Evolutionary conservation across 1,140 invertebrate genomes (phyloP), one percentile per base, ranked within the genome.

Genomic region (Brachionus plicatilis): DNA sequence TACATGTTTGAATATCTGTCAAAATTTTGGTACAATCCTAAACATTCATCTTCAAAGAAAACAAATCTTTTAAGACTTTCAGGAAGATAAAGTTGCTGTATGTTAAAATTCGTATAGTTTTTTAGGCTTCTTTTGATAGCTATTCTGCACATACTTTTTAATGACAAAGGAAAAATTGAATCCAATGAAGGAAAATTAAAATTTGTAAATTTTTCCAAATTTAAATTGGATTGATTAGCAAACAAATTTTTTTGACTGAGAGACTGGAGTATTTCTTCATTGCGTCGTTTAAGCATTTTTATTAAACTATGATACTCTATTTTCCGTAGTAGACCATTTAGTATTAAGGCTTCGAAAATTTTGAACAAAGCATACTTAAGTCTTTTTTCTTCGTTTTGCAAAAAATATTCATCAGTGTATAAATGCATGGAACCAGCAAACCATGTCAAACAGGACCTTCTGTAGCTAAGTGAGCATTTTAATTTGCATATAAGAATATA

Each of bases 351-450:
- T 29, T 70, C 66, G 17, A 70, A 70, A 14, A 70, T 14, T 17
- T 70, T 70, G 37, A 24, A 70, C 27, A 70, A 41, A 33, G 37
- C 20, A 37, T 37, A 70, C 5, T 70, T 70, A 14, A 70, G 37
- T 2, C 66, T 33, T 37, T 33, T 70, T 70, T 70, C 29, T 70
- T 70, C 66, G 66, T 70, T 33, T 70, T 70, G 66, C 37, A 70
- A 70, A 70, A 70, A 70, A 41, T 70, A 70, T n/a, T 70, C 66
- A 29, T 70, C 66, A n/a, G 66, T 70, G 66, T 70, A 70, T 70
- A 70, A 70, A 37, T 70, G 66, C 37, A 70, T 37, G 14, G 66
- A 70, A 17, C 66, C 66, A n/a, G 66, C 66, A n/a, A 70, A 70
- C 66, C 66, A 70, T 70, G 66, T 70, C n/a, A 70, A 12, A 70